Base-by-base conservation (phyloP, 2,888 invertebrate genomes). In the Euzetes globulus region DNA sequence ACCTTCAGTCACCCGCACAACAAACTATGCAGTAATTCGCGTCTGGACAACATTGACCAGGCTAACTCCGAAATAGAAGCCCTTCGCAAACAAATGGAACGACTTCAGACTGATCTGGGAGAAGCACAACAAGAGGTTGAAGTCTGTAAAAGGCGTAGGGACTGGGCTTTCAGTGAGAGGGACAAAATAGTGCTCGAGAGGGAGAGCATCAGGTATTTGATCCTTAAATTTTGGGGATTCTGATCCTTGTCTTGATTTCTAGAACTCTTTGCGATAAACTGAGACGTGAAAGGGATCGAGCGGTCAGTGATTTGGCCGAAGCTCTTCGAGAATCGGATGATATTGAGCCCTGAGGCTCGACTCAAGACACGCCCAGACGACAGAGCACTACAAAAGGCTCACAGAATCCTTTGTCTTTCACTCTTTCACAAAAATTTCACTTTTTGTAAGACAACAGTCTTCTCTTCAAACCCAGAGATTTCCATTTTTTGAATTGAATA, bases 131-230 rank as follows among this genome's bases (percentile, higher is more conserved):
- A 91, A 81, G 94, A 94, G 80, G 85, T 86, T 5, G 86, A 89
- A 84, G 88, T 89, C 74, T 91, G 92, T 1, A 93, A 93, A 82
- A 86, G 91, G 77, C 86, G 94, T 78, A 86, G 96, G 70, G 96
- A 97, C 82, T 96, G 96, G 95, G 97, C 96, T 1, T 95, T 97
- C 83, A 90, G 91, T 70, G 97, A 97, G 82, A 86, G 97, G 77
- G 96, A 97, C 84, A 96, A 97, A 83, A 91, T 96, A 76, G 90
- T 97, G 22, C 88, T 92, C 81, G 97, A 98, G 83, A 87, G 96
- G 74, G 97, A 97, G 83, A 94, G 94, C 79, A 92, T 97, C n/a
- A n/a, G n/a, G n/a, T n/a, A n/a, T n/a, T n/a, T n/a, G n/a, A n/a
- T n/a, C n/a, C n/a, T n/a, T n/a, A n/a, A n/a, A n/a, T n/a, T n/a